These are phyloP conservation scores for Tenebrosternarchus preto DNA, from an alignment of 2,113 vertebrate genomes.

Conservation along the genomic window DNA sequence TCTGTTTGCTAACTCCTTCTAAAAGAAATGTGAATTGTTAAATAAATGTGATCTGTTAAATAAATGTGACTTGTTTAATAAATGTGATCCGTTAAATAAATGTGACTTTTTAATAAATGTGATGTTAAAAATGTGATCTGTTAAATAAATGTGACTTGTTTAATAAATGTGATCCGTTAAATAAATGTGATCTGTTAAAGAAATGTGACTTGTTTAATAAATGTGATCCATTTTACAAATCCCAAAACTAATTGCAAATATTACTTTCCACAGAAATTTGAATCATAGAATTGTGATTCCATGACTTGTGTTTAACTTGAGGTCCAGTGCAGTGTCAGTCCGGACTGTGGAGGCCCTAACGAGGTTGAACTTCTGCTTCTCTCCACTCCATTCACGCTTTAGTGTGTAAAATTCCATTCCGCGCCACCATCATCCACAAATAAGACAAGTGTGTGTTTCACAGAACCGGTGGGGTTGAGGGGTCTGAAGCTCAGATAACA, in stretches of 20 bases:
- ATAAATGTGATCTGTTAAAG: neutral
- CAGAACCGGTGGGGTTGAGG: neutral
- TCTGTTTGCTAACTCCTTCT: too few species aligned
- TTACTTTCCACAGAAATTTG: too few species aligned
- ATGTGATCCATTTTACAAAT: neutral
- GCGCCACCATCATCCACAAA: neutral
- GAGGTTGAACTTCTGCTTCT: too few species aligned
- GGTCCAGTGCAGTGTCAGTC: too few species aligned
- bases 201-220: constrained; percentile 13
- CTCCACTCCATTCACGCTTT: constrained; percentile 32
- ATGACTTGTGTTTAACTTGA: neutral
- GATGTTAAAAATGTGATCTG: too few species aligned
- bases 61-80: constrained; percentile 15
- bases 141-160: too few species aligned
- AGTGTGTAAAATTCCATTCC: constrained; percentile 66
- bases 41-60: neutral
- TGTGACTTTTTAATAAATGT: too few species aligned
- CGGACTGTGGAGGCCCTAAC: too few species aligned
- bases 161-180: neutral
- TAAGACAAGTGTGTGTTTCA: neutral
- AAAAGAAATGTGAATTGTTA: neutral
- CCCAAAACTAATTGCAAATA: neutral
- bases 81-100: neutral
- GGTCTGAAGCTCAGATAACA: neutral
- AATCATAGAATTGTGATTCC: neutral